A percentile compares a stretch with the other conserved stretches of the same genome.
phyloP scores from a whole-genome alignment of 2,113 vertebrate species.

The Vulpes lagopus region DNA sequence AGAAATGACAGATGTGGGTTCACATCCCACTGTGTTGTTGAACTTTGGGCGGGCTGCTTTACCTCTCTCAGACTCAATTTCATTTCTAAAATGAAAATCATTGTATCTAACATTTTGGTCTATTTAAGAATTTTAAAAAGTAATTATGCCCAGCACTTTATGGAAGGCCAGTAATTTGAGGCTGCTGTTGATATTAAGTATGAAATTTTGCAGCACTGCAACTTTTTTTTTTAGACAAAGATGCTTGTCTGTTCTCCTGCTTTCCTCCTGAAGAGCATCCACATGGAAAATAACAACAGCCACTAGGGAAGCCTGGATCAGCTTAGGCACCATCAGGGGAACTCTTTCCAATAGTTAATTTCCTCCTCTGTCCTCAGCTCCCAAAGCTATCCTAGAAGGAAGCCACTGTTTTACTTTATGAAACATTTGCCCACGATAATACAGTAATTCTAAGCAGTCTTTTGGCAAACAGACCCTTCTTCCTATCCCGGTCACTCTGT shows the following conservation, averaged over 20 bases:
- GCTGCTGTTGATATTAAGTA: slow-evolving; percentile 38
- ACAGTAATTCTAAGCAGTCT: slow-evolving; percentile 43
- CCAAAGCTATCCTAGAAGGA: slow-evolving; percentile 43
- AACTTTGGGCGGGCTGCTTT: background rate
- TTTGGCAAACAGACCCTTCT: background rate
- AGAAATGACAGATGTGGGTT: background rate
- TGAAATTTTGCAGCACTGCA: background rate
- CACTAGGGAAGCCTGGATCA: slow-evolving; percentile 62
- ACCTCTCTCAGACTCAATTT: background rate
- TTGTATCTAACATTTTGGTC: background rate
- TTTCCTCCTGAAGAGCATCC: slow-evolving; percentile 54
- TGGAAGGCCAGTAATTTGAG: background rate
- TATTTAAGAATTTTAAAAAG: slow-evolving; percentile 20
- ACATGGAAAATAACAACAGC: slow-evolving; percentile 63
- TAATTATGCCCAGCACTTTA: background rate
- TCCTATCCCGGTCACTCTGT: background rate
- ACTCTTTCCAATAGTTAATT: slow-evolving; percentile 65
- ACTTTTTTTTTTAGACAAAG: background rate
- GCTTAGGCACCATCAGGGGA: slow-evolving; percentile 48
- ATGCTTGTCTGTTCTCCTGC: slow-evolving; percentile 19
- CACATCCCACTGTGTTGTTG: background rate
- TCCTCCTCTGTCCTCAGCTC: slow-evolving; percentile 67
- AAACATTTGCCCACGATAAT: slow-evolving; percentile 43
- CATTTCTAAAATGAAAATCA: slow-evolving; percentile 37
- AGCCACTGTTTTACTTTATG: slow-evolving; percentile 59